These are phyloP conservation scores for Drosophila limbata DNA, from an alignment of 2,888 invertebrate species.

Conservation along the genomic window DNA sequence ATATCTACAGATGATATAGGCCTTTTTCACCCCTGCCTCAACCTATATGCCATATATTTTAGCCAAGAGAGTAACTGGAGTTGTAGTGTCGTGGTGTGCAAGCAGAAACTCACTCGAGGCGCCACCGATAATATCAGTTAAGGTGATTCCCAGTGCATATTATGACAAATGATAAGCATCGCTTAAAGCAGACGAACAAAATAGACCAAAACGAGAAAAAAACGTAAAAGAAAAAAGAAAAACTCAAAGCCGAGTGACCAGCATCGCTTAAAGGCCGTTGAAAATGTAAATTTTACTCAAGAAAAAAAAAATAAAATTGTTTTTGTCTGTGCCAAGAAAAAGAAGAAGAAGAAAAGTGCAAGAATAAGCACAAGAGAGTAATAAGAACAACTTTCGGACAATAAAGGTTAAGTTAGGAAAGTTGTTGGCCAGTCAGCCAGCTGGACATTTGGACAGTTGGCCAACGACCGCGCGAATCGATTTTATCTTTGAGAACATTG, in stretches of 20 bases:
- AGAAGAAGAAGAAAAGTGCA: conserved; percentile 24
- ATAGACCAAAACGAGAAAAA: conserved; percentile 25
- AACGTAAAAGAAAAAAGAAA: background rate
- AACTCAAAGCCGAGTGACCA: conserved; percentile 39
- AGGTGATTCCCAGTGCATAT: conserved; percentile 82
- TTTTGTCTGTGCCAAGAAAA: conserved; percentile 37
- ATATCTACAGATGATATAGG: conserved; percentile 26
- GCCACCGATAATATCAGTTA: conserved; percentile 72
- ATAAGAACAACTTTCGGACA: conserved; percentile 77
- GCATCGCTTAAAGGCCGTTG: conserved; percentile 60
- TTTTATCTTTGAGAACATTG: conserved; percentile 70
- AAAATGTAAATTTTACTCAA: conserved; percentile 72
- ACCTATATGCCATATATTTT: background rate
- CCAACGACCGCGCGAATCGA: conserved; percentile 82
- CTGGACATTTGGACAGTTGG: conserved; percentile 49
- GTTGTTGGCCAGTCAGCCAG: conserved; percentile 53
- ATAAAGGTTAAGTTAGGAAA: conserved; percentile 82
- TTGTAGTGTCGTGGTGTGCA: conserved; percentile 16
- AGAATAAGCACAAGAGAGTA: conserved; percentile 48
- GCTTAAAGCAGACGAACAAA: conserved; percentile 56
- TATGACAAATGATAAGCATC: conserved; percentile 82
- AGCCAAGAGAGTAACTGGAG: conserved; percentile 45
- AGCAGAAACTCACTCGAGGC: conserved; percentile 48
- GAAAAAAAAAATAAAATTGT: conserved; percentile 21
- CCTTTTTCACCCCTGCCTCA: conserved; percentile 22